Evolutionary conservation across 2,797 vertebrate species (phyloP), one percentile per base, ranked within the genome.

Genomic region (Morus bassanus): DNA sequence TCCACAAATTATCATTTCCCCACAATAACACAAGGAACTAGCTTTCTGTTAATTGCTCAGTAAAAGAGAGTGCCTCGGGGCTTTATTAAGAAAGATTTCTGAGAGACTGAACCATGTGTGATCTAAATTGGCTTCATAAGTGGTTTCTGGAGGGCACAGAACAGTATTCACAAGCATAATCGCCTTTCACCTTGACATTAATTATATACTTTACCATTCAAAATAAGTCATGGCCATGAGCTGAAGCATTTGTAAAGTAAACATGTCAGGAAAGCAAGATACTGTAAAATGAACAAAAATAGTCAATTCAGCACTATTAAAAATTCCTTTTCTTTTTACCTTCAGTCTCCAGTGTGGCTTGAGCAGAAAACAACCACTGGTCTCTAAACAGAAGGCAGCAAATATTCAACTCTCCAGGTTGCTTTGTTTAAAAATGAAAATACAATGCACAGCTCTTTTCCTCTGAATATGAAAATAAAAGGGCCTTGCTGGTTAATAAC

Each of bases 121-220:
- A 98, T 96, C 96, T 97, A 97, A 98, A 98, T 96, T 98, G 96
- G 81, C 94, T 93, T 96, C 96, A 85, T 83, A 97, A 98, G 95
- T 94, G 95, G 69, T 97, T 97, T 97, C 97, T 95, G 86, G 87
- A 97, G 93, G 96, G 76, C 83, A 97, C 8, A 93, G 85, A 97
- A 92, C 80, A 89, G 76, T 90, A 81, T 96, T 97, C 97, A 95
- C 81, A 65, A 83, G 85, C 87, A 96, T 97, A 97, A 97, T 97
- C 48, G 0, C 95, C 94, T 97, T 97, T 97, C 93, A 98, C 97
- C 97, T 98, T 98, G 96, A 97, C 90, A 68, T 97, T 98, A 98
- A 98, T 98, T 98, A 97, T 96, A 96, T 91, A 88, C 89, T 89
- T 53, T 85, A 86, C 94, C 94, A 95, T 96, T 97, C 95, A 91